Evolutionary conservation across 2,888 invertebrate species (phyloP), one percentile per base, ranked within the genome.

Genomic region (Heliothis peltigera): DNA sequence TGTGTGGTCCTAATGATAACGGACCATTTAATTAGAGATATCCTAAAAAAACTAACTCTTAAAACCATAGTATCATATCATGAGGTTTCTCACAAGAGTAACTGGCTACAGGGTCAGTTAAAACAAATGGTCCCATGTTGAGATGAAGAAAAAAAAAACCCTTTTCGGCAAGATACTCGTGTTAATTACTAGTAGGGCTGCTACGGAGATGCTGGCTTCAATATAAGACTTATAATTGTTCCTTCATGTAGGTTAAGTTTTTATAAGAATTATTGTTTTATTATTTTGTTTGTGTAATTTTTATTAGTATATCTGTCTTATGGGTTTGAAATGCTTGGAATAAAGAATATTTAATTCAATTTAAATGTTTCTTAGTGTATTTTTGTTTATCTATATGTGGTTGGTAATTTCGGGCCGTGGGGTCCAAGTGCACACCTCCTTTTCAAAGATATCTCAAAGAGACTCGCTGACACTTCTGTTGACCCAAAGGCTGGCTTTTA

Each of bases 91-190:
- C 88, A 91, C 87, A 88, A 84, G 83, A 79, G 82, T 85, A 83
- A 82, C 80, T 72, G 84, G 82, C 52, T 54, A 48, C 66, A 84
- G 52, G 83, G 80, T 82, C 79, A 76, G 68, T 80, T 87, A 90
- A 90, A 91, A 91, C 91, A 91, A 91, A 91, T 91, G 91, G 86
- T 81, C 85, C 79, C 80, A 82, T 80, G 84, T 88, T 85, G 82
- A 83, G 83, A 85, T 19, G 83, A 81, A 25, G 47, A 83, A 87
- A 89, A 89, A 88, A 25, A 87, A 84, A 75, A 81, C 76, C 84
- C 89, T 90, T 93, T 93, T 94, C 94, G 94, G 94, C 93, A 86
- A 91, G 87, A 86, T 87, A 90, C 92, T 93, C 92, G 92, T 89
- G 92, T 91, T 94, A 93, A 94, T 94, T 94, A 92, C 88, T 75